Evolutionary conservation across 1,140 invertebrate species (phyloP).

Genomic region (Bicyclus anynana): DNA sequence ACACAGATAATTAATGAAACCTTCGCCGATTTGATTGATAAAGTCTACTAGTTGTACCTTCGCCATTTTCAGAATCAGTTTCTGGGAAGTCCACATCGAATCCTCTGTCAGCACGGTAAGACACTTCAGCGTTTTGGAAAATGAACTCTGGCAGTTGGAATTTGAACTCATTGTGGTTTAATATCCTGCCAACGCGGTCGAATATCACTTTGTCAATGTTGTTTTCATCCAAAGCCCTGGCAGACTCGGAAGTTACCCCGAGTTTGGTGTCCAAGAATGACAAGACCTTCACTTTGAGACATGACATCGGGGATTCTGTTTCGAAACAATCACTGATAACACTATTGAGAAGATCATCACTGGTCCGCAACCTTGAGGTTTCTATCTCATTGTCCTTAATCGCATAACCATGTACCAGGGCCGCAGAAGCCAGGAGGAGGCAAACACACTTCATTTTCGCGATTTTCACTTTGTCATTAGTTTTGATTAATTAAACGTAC

Average conservation of each 20-base stretch:
- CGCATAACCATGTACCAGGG: constrained; percentile 71
- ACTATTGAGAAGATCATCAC: constrained; percentile 83
- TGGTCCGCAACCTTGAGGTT: constrained; percentile 77
- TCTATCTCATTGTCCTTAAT: constrained; percentile 76
- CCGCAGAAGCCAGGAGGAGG: constrained; percentile 65
- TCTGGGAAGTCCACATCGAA: constrained; percentile 79
- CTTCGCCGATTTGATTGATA: background rate
- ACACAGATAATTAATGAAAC: background rate
- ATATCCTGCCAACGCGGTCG: constrained; percentile 82
- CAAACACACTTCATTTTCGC: constrained; percentile 68
- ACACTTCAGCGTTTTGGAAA: constrained; percentile 82
- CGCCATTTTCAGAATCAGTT: constrained; percentile 71
- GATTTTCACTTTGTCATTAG: constrained; percentile 68
- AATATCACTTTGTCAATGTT: constrained; percentile 86
- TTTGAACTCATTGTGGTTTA: constrained; percentile 84
- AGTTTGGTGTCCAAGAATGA: constrained; percentile 84
- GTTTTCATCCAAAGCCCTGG: constrained; percentile 75
- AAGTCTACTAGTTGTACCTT: constrained; percentile 62
- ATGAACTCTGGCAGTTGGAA: constrained; percentile 84
- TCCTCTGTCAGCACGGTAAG: constrained; percentile 83
- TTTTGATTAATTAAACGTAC: constrained; percentile 69
- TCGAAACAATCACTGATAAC: constrained; percentile 85
- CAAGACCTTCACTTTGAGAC: constrained; percentile 85
- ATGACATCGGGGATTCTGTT: constrained; percentile 80
- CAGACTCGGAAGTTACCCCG: constrained; percentile 80